Base-by-base conservation (phyloP, 2,113 vertebrate genomes). In the Leucopternis melanops region DNA sequence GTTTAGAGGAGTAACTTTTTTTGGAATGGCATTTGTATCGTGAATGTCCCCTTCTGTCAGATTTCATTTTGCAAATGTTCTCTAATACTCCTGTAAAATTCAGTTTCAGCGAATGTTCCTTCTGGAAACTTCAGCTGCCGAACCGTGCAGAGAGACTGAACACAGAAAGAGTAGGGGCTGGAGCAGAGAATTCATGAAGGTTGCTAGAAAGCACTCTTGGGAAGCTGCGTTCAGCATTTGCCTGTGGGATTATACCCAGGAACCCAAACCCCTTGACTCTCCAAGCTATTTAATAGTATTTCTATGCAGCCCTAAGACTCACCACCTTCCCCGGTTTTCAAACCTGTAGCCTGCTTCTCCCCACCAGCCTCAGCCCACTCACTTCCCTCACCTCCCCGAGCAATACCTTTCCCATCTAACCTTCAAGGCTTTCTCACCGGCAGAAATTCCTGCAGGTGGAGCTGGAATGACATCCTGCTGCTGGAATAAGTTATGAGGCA, bases 371-470 rank as follows among this genome's bases (percentile, higher is more conserved):
- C 59, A 71, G 25, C 81, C 69, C 70, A 4, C 32, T 77, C 4
- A 0, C 42, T 40, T 57, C 34, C 44, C 40, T 81, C 34, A 2
- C 26, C 47, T 65, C 19, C 62, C 27, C 1, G 42, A 52, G 58
- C 54, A 7, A 22, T 27, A 12, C 50, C 77, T 75, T 80, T 59
- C 85, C 62, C 57, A 34, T 25, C 49, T 11, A 47, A 38, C 66
- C 44, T 86, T 57, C 31, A 3, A 54, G 88, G 40, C 79, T 90
- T 80, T 77, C 86, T 86, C 54, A 49, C 44, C 0, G 1, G 16
- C 71, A 70, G 92, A 81, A 93, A 86, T 88, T 88, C 96, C 94
- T 97, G 95, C 95, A 97, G 94, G 88, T 96, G 96, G 95, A 95
- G 95, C 95, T 96, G 95, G 67, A 94, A 93, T 36, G 88, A 88